Evolutionary conservation across 1,140 invertebrate genomes (phyloP).

Genomic region (Drosophila tani): DNA sequence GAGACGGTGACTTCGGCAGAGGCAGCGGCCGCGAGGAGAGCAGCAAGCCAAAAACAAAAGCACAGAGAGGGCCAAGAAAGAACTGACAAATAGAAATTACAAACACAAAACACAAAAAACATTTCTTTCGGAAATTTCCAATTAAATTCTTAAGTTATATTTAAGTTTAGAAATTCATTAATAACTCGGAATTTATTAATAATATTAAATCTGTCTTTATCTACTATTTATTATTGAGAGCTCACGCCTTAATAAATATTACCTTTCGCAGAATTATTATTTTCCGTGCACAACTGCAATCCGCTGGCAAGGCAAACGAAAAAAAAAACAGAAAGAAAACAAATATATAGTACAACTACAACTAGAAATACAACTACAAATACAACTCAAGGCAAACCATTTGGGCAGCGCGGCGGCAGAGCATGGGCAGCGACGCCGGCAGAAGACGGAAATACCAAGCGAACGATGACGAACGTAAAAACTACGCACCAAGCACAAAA

Average conservation of each 20-base stretch:
- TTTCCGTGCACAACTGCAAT: conserved; percentile 55
- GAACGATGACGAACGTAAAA: conserved; percentile 82
- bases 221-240: neutral
- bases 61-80: conserved; percentile 27
- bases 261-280: neutral
- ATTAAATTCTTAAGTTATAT: neutral
- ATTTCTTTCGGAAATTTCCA: neutral
- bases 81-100: conserved; percentile 53
- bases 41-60: conserved; percentile 42
- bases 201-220: neutral
- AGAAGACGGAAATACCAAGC: conserved; percentile 81
- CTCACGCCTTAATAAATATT: neutral
- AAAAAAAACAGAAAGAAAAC: conserved; percentile 47
- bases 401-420: conserved; percentile 27
- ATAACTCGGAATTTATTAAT: no score
- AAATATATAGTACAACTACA: conserved; percentile 63
- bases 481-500: conserved; percentile 75
- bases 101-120: neutral
- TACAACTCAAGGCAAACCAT: conserved; percentile 69
- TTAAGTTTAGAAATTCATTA: neutral
- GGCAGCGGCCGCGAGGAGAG: neutral
- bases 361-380: conserved; percentile 24
- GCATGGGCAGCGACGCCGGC: conserved; percentile 44
- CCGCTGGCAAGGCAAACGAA: conserved; percentile 56
- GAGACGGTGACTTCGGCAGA: conserved; percentile 26